Percentiles rank a stretch among this genome's conserved stretches.
phyloP scores from a whole-genome alignment of 1,140 invertebrate species.

The Drosophila melanica region DNA sequence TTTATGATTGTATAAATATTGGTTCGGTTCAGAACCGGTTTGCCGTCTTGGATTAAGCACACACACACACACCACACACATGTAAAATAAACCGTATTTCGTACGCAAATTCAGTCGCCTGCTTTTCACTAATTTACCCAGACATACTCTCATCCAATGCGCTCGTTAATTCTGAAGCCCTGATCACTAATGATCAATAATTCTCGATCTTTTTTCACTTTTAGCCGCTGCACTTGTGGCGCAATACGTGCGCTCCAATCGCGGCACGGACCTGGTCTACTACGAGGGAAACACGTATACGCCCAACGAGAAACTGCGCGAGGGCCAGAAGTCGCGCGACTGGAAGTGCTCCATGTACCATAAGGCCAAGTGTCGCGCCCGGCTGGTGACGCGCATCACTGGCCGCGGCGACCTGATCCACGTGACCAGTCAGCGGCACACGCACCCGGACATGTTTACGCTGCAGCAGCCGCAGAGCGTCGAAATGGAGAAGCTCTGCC shows the following conservation, averaged over 20 bases:
- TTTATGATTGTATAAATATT: too few relatives aligned
- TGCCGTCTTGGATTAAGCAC: neutral
- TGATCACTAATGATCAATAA: neutral
- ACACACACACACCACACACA: conserved; percentile 3
- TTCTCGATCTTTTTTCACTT: neutral
- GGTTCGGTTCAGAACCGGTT: too few relatives aligned
- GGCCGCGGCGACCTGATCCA: conserved; percentile 65
- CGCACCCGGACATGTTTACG: conserved; percentile 60
- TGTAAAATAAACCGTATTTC: conserved; percentile 54
- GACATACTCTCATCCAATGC: conserved; percentile 14
- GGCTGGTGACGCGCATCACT: conserved; percentile 63
- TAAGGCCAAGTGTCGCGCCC: conserved; percentile 77
- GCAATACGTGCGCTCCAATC: conserved; percentile 71
- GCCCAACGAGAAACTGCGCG: conserved; percentile 75
- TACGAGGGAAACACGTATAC: conserved; percentile 79
- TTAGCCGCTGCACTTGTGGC: conserved; percentile 29
- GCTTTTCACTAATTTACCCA: conserved; percentile 61
- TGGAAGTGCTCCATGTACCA: conserved; percentile 84
- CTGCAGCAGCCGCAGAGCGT: conserved; percentile 5
- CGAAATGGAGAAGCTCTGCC: conserved; percentile 30
- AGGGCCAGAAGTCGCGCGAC: conserved; percentile 68
- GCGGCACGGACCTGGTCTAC: conserved; percentile 77
- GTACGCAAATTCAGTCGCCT: conserved; percentile 35
- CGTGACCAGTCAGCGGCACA: conserved; percentile 64
- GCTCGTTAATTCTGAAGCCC: too few relatives aligned